phyloP scores from a whole-genome alignment of 2,888 invertebrate species.

The Callyntrura guangdongensis region DNA sequence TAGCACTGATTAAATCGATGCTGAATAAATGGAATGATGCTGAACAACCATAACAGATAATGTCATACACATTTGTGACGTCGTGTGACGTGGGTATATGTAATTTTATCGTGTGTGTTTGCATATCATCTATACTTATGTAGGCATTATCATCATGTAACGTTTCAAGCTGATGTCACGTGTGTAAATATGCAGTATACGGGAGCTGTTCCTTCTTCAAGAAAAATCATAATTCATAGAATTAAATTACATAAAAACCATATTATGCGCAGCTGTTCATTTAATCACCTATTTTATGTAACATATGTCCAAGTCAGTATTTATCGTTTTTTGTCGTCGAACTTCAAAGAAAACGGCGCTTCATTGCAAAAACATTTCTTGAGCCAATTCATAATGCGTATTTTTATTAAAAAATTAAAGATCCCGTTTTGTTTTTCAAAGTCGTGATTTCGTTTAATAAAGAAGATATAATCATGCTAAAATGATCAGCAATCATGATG shows the following conservation, averaged over 20 bases:
- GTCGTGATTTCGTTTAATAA: slow-evolving; percentile 77
- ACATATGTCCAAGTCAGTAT: background rate
- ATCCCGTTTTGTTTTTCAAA: slow-evolving; percentile 77
- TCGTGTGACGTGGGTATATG: too few species aligned
- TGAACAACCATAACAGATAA: background rate
- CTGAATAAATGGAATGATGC: background rate
- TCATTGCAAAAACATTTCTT: background rate
- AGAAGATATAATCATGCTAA: slow-evolving; percentile 63
- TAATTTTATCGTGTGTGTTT: background rate
- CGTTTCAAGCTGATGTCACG: slow-evolving; percentile 20
- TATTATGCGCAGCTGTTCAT: background rate
- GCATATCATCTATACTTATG: background rate
- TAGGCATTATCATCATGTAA: background rate
- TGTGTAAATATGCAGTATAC: background rate
- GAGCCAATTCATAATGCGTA: slow-evolving; percentile 25
- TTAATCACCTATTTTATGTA: background rate
- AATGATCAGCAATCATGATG: slow-evolving; percentile 58
- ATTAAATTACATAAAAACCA: background rate
- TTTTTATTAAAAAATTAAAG: slow-evolving; percentile 56
- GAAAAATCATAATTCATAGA: slow-evolving; percentile 35
- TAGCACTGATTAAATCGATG: slow-evolving; percentile 16
- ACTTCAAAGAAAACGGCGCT: slow-evolving; percentile 34
- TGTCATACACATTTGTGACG: background rate
- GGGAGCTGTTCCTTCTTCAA: slow-evolving; percentile 30
- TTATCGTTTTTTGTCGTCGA: background rate